These are phyloP conservation scores for Lutjanus argentimaculatus DNA, from an alignment of 2,797 vertebrate genomes.

Conservation along the genomic window DNA sequence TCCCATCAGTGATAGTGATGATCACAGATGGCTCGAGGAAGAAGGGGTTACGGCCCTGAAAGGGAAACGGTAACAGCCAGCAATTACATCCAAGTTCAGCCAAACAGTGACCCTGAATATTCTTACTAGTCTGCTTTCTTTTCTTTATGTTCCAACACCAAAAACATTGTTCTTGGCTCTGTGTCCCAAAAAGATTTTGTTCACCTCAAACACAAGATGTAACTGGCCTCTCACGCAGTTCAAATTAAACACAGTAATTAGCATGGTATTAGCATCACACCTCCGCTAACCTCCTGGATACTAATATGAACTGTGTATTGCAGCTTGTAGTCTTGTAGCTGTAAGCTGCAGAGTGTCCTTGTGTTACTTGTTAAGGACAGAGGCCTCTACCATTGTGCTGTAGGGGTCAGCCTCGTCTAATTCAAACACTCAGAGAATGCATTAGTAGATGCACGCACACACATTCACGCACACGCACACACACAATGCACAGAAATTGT, in stretches of 20 bases:
- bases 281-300: background rate
- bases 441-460: slow-evolving; percentile 58
- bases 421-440: slow-evolving; percentile 45
- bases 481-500: slow-evolving; percentile 23
- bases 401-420: slow-evolving; percentile 61
- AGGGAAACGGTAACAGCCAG: slow-evolving; percentile 56
- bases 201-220: background rate
- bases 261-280: background rate
- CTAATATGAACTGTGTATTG: slow-evolving; percentile 3
- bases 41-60: slow-evolving; percentile 97
- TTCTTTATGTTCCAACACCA: slow-evolving; percentile 2
- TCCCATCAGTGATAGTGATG: slow-evolving; percentile 99
- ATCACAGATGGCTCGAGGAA: slow-evolving; percentile 99
- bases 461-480: slow-evolving; percentile 5
- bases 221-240: background rate
- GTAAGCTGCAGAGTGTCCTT: slow-evolving; percentile 38
- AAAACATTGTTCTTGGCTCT: slow-evolving; percentile 11
- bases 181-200: background rate
- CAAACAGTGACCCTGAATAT: slow-evolving; percentile 19
- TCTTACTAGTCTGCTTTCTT: slow-evolving; percentile 20
- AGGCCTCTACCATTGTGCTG: slow-evolving; percentile 39
- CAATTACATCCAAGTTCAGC: slow-evolving; percentile 49
- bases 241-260: slow-evolving; percentile 22
- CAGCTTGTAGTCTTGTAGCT: slow-evolving; percentile 41
- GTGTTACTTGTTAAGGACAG: slow-evolving; percentile 40